These are phyloP conservation scores for Nephila pilipes DNA, from an alignment of 1,140 invertebrate species.

Conservation along the genomic window DNA sequence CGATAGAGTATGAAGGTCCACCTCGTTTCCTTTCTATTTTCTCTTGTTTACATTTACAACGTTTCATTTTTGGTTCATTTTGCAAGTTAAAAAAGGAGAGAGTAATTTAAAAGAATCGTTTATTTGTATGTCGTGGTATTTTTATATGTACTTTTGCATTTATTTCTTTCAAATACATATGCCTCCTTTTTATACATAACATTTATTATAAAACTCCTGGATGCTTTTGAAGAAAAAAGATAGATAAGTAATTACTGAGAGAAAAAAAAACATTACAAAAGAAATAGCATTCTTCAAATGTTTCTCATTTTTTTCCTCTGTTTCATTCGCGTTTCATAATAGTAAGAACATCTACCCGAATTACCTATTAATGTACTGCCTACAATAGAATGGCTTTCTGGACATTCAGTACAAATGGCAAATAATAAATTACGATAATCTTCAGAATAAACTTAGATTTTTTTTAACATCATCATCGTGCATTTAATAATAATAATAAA, in stretches of 20 bases:
- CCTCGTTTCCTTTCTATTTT: background rate
- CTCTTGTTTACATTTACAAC: constrained; percentile 20
- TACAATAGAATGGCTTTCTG: no score
- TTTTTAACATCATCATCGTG: no score
- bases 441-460: no score
- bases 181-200: no score
- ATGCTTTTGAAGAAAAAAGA: background rate
- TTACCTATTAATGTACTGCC: no score
- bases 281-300: background rate
- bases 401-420: no score
- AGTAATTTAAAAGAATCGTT: background rate
- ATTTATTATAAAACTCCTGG: background rate
- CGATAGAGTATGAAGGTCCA: background rate
- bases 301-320: no score
- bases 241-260: background rate
- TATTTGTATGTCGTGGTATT: background rate
- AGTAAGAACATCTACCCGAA: no score
- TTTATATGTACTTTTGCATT: background rate
- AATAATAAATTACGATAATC: no score
- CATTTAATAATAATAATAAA: no score
- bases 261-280: background rate
- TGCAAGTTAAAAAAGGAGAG: background rate
- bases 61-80: background rate
- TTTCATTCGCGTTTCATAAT: no score
- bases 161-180: background rate